Base-by-base conservation (phyloP, 2,888 invertebrate genomes). In the Lissocephala sabroskyi region DNA sequence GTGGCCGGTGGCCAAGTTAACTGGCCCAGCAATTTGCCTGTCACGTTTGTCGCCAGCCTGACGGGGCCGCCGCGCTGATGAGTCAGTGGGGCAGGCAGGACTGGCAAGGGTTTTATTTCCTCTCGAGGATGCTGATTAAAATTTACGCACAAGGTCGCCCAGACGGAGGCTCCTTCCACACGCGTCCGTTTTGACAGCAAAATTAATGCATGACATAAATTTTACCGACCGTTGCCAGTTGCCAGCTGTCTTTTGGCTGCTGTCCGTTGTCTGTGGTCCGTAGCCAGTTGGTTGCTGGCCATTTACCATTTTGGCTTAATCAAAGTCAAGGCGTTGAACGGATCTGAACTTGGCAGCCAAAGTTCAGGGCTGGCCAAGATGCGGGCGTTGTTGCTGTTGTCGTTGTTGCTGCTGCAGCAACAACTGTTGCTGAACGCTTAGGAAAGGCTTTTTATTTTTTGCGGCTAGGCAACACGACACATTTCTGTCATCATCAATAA, bases 401-500 rank as follows among this genome's bases (percentile, higher is more conserved):
- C 36, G 45, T 40, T 33, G 10, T 11, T 37, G 40, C 26, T 26
- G 45, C 28, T 41, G 43, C 35, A 13, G 30, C 53, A 30, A 41
- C 43, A 46, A 39, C 62, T 56, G 45, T 50, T 62, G 55, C 56
- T 58, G 59, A n/a, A n/a, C 14, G 17, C 45, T 32, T 52, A 41
- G 45, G 49, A 43, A 48, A 42, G 40, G 45, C 47, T 57, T 58
- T 58, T 44, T 5, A 32, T 42, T 7, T 30, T 29, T 51, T 52
- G 55, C 41, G 49, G 52, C 46, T 16, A 28, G 41, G 36, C 26
- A 43, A 41, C 37, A 60, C 61, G 70, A 74, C 79, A 77, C 62
- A 74, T 79, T 74, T 77, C 67, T 76, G 75, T 74, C 76, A 77
- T 67, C 67, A 79, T 76, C 79, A 77, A 76, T 79, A 79, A 77